Base-by-base conservation (phyloP, 2,797 vertebrate genomes). In the Lepidocolaptes lacrymiger region DNA sequence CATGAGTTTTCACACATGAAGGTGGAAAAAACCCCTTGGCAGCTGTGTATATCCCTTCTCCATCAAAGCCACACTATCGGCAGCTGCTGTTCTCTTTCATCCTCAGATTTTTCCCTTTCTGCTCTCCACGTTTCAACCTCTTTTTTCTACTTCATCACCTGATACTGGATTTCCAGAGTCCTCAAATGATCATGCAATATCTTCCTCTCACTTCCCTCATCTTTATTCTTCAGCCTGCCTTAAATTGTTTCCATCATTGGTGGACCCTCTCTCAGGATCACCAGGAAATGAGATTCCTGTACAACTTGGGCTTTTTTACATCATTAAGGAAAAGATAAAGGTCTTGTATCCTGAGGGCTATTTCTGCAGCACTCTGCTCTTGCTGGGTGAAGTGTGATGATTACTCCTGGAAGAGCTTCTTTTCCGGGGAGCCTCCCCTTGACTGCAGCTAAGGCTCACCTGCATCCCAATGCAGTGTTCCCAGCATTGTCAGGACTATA, bases 1-100 rank as follows among this genome's bases (percentile, higher is more conserved):
- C 58, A 54, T 71, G 61, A 80, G 85, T 93, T 89, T 88, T 82
- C 52, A 91, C 52, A 89, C 34, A 85, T 68, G 56, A 92, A 95
- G 78, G 61, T 89, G 14, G 19, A 44, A 85, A 68, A 75, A 76
- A 52, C 7, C 0, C 4, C 71, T 81, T 91, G 85, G 62, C 91
- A 95, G 66, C 89, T 92, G 76, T 58, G 22, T 78, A 24, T 88
- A 58, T 62, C 22, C 39, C 78, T 55, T 91, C 76, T 88, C 73
- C 58, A 91, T 93, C 91, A 94, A 95, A 97, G 78, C 41, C 69
- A 62, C 21, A 16, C 12, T 34, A 18, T n/a, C 0, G 0, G 37
- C 76, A 88, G 58, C 49, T 75, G 77, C 51, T 2, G 0, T 74
- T 73, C 43, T 59, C 37, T 85, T 91, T 89, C 83, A 75, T 87